Evolutionary conservation across 2,797 vertebrate species (phyloP), one percentile per base, ranked within the genome.

Genomic region (Phrynocephalus guinanensis): DNA sequence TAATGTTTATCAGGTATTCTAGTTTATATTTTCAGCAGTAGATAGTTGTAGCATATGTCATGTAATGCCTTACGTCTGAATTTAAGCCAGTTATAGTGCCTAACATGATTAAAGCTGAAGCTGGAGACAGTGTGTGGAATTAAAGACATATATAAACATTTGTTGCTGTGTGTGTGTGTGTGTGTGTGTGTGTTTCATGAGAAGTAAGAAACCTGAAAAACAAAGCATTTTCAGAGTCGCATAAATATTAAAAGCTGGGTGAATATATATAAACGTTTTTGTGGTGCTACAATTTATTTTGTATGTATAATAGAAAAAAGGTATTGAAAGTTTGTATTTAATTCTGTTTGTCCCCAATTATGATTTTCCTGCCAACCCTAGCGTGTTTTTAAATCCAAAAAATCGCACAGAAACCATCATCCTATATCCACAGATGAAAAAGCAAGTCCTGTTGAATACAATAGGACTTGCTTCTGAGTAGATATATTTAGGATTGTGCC

Each of bases 311-410:
- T 11, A 72, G 1, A 78, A 13, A 38, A 24, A 76, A 52, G 71
- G 8, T 52, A 20, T 85, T 88, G 88, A 20, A 82, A 70, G 2
- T 2, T 68, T 90, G 1, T 91, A 82, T 76, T 38, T 38, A 13
- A 67, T 89, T 33, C 28, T 70, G 8, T 38, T 87, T 73, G 30
- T 68, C 26, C 44, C 44, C 16, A 44, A 15, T 56, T 9, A 48
- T 15, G 75, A 83, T 75, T 88, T 28, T 7, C 75, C 60, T 83
- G 85, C 86, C 20, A 60, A 33, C 22, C 3, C 33, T 1, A 66
- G 5, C 82, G 1, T 79, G 1, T 91, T 92, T 92, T 68, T 70
- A 92, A 66, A 44, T 44, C 10, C 30, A 80, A 5, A 76, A 91
- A 85, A 88, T 24, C 63, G 89, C 79, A 88, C 71, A 75, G 38